Conservation (phyloP, 1,140 invertebrate genomes). For the Nylanderia fulva region DNA sequence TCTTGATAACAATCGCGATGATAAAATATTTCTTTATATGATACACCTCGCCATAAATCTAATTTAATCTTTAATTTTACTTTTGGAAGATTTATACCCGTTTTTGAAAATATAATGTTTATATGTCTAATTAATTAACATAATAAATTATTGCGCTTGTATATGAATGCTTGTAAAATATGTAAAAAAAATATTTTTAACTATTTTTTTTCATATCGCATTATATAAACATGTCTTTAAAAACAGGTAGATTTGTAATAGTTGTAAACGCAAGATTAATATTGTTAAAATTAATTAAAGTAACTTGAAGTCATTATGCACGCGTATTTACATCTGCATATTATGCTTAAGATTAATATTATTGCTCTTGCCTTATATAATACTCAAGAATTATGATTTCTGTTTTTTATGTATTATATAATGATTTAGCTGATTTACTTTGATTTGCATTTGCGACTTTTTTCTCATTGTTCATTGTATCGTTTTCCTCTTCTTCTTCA, state of each 20-base stretch:
- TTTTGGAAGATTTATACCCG: neutral
- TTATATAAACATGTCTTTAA: slow-evolving; percentile 15
- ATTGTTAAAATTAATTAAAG: neutral
- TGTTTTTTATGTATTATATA: neutral
- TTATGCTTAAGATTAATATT: neutral
- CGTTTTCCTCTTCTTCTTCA: slow-evolving; percentile 85
- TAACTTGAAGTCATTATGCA: neutral
- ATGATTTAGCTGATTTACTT: slow-evolving; percentile 40
- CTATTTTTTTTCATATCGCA: neutral
- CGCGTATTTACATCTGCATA: slow-evolving; percentile 6
- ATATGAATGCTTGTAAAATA: neutral
- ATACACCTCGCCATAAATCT: slow-evolving; percentile 13
- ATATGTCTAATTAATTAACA: neutral
- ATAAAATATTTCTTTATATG: slow-evolving; percentile 1
- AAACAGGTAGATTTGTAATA: neutral
- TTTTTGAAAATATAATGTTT: neutral
- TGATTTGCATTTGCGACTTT: slow-evolving; percentile 48
- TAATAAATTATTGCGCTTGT: neutral
- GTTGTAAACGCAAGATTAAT: slow-evolving; percentile 1
- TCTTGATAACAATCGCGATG: neutral
- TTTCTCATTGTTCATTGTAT: slow-evolving; percentile 23
- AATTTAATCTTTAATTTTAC: neutral
- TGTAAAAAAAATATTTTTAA: neutral
- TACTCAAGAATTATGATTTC: slow-evolving; percentile 2
- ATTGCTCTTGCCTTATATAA: neutral